phyloP scores from a whole-genome alignment of 2,888 invertebrate species.

The Calephelis perditalis region DNA sequence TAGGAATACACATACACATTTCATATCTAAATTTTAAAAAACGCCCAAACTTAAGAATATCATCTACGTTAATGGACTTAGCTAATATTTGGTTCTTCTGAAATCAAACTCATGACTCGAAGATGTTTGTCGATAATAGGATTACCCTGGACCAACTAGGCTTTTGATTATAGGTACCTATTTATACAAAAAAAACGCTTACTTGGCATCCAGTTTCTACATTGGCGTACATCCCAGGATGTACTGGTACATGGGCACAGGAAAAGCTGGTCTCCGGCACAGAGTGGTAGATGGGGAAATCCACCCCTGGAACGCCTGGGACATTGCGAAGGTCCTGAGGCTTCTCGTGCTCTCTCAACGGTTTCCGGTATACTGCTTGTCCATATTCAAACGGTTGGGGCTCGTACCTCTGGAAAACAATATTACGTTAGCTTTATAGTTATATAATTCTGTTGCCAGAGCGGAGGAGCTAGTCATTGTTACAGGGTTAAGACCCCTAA shows the following conservation, averaged over 20 bases:
- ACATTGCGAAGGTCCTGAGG: slow-evolving; percentile 88
- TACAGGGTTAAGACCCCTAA: no score
- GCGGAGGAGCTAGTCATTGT: no score
- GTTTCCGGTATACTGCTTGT: slow-evolving; percentile 55
- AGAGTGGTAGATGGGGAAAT: slow-evolving; percentile 87
- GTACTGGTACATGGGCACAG: slow-evolving; percentile 86
- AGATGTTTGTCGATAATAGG: no score
- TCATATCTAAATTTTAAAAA: no score
- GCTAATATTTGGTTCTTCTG: background rate
- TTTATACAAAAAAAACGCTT: slow-evolving; percentile 19
- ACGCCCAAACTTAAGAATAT: no score
- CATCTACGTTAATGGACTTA: no score
- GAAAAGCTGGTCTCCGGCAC: slow-evolving; percentile 89
- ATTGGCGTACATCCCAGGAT: slow-evolving; percentile 94
- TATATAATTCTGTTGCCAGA: no score
- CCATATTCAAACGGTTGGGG: slow-evolving; percentile 53
- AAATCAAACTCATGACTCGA: background rate
- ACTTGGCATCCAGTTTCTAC: slow-evolving; percentile 93
- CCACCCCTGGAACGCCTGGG: slow-evolving; percentile 87
- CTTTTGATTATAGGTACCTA: no score
- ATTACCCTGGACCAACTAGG: no score
- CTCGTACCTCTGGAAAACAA: slow-evolving; percentile 50
- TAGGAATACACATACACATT: no score
- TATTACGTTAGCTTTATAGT: no score
- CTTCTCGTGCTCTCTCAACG: slow-evolving; percentile 78